These are phyloP conservation scores for Argopecten irradians DNA, from an alignment of 1,140 invertebrate genomes.

Conservation along the genomic window DNA sequence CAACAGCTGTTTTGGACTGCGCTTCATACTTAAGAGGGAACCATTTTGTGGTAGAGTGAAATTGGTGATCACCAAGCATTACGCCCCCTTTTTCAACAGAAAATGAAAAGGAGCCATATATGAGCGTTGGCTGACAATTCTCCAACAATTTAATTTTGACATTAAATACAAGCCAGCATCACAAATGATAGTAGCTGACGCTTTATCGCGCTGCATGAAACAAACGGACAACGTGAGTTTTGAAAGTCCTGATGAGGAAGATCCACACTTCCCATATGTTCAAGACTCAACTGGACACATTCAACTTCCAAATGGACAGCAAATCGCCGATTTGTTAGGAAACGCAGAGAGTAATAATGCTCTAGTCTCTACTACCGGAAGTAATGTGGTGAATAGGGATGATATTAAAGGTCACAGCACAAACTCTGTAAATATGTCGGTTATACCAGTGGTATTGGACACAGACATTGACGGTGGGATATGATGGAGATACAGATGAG, in stretches of 20 bases:
- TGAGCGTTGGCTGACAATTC: background rate
- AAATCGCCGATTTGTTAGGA: background rate
- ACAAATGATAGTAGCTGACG: conserved; percentile 28
- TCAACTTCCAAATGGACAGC: background rate
- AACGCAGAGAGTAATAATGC: background rate
- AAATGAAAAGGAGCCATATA: background rate
- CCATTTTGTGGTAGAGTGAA: background rate
- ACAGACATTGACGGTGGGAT: background rate
- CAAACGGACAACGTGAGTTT: background rate
- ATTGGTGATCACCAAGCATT: conserved; percentile 11
- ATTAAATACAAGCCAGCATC: conserved; percentile 6
- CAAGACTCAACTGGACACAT: background rate
- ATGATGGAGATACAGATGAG: background rate
- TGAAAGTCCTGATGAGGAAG: conserved; percentile 31
- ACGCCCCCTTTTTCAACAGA: background rate
- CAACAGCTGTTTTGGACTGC: conserved; percentile 13
- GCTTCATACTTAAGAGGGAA: background rate
- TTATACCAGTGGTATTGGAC: background rate
- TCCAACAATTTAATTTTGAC: conserved; percentile 24
- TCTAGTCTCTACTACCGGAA: background rate
- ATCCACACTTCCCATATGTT: conserved; percentile 25
- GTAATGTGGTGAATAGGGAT: background rate
- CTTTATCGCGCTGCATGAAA: background rate
- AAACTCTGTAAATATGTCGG: background rate
- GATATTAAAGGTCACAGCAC: background rate